A percentile compares a stretch with the other conserved stretches of the same genome.
phyloP scores from a whole-genome alignment of 2,113 vertebrate species.

The Polyodon spathula region DNA sequence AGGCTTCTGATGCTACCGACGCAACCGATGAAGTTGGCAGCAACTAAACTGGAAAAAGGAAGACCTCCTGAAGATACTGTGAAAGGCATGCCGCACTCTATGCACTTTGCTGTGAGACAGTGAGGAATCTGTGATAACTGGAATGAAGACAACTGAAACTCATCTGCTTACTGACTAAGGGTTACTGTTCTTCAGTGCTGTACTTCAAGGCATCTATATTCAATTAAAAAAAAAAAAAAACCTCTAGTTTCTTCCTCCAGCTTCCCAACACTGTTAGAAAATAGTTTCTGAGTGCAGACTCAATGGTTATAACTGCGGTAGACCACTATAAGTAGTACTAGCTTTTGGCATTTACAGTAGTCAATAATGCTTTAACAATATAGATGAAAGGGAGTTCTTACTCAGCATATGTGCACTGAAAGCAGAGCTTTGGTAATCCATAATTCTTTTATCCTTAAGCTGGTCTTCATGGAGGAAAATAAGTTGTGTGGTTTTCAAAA shows the following conservation, averaged over 20 bases:
- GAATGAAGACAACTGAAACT: constrained; percentile 35
- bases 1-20: constrained; percentile 60
- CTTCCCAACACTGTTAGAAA: neutral
- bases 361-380: too few relatives aligned
- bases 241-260: neutral
- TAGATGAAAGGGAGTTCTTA: too few relatives aligned
- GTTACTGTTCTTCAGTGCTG: too few relatives aligned
- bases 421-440: neutral
- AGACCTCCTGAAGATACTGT: neutral
- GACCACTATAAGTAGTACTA: neutral
- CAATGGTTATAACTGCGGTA: neutral
- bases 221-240: too few relatives aligned
- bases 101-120: constrained; percentile 40
- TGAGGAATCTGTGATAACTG: constrained; percentile 33
- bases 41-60: constrained; percentile 48
- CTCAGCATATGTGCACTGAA: too few relatives aligned
- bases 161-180: too few relatives aligned
- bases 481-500: too few relatives aligned
- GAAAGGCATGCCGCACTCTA: constrained; percentile 21
- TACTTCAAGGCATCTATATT: too few relatives aligned
- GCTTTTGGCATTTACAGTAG: neutral
- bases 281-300: neutral
- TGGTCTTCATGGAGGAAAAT: neutral
- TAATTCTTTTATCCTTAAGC: neutral
- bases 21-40: constrained; percentile 68